Base-by-base conservation (phyloP, 2,888 invertebrate species). In the Stegana nigrithorax region DNA sequence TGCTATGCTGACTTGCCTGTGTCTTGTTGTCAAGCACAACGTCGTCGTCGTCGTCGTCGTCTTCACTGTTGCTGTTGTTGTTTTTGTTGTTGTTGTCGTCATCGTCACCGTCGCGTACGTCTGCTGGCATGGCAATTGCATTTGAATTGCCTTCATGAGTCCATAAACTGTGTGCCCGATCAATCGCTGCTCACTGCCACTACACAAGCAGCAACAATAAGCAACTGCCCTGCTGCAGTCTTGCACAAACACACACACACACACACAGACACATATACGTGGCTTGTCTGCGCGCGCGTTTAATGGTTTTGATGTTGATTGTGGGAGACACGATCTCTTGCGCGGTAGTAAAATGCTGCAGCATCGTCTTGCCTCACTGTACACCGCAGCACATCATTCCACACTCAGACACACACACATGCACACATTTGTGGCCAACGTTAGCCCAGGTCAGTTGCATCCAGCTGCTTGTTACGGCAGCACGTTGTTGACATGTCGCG, bases 161-260 rank as follows among this genome's bases (percentile, higher is more conserved):
- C 77, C 76, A 78, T 78, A 82, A 82, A 82, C 72, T 78, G 72
- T n/a, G n/a, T 78, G 75, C 80, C 72, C 78, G 81, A 83, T 81
- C 83, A 82, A 80, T 82, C 80, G 78, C 70, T 69, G 64, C 63
- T 61, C n/a, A 44, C 61, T 59, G 59, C 45, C 45, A 44, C n/a
- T 60, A 63, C 64, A 57, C 19, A 50, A 45, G 45, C 57, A 50
- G 17, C 50, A 60, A 39, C 39, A 45, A 55, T 12, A 36, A 50
- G n/a, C 23, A 50, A 36, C 51, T 39, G 39, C 39, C n/a, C n/a
- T n/a, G n/a, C n/a, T n/a, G n/a, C n/a, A n/a, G n/a, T n/a, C n/a
- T n/a, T n/a, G n/a, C n/a, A n/a, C n/a, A n/a, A n/a, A n/a, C n/a
- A n/a, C n/a, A 39, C 45, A 53, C 44, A 26, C 45, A 17, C 39